Evolutionary conservation across 2,888 invertebrate genomes (phyloP).

Genomic region (Amblyteles armatorius): DNA sequence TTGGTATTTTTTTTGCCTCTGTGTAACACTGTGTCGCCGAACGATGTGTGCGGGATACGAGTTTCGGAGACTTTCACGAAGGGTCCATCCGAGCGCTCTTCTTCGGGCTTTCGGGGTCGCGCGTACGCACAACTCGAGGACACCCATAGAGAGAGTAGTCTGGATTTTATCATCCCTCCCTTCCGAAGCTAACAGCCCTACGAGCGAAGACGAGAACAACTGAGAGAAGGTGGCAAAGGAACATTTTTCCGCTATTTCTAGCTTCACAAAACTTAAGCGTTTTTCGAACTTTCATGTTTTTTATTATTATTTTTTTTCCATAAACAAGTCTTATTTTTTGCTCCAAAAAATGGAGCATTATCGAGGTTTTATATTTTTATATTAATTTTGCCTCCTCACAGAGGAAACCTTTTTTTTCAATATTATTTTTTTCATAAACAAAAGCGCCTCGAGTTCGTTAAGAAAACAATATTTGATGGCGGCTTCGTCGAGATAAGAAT

Average conservation of each 20-base stretch:
- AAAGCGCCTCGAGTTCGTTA: background rate
- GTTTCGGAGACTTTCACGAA: conserved; percentile 37
- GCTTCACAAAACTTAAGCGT: background rate
- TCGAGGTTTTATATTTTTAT: background rate
- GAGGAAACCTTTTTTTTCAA: background rate
- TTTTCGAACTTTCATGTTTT: background rate
- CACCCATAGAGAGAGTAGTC: conserved; percentile 23
- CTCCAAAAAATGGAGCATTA: background rate
- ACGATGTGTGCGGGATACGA: conserved; percentile 18
- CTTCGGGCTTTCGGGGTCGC: conserved; percentile 37
- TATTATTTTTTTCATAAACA: background rate
- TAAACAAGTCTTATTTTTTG: background rate
- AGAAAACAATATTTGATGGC: background rate
- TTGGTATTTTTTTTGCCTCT: background rate
- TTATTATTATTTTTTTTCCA: background rate
- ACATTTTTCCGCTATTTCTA: background rate
- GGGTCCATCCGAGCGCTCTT: conserved; percentile 42
- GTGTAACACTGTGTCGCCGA: conserved; percentile 16
- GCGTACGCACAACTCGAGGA: conserved; percentile 27
- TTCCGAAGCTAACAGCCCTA: background rate
- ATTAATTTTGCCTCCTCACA: background rate
- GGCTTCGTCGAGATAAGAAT: conserved; percentile 46
- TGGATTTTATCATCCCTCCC: conserved; percentile 11
- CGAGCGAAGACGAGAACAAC: background rate
- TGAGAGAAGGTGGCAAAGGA: background rate